phyloP scores from a whole-genome alignment of 2,888 invertebrate species.

The Orthonevra nobilis region DNA sequence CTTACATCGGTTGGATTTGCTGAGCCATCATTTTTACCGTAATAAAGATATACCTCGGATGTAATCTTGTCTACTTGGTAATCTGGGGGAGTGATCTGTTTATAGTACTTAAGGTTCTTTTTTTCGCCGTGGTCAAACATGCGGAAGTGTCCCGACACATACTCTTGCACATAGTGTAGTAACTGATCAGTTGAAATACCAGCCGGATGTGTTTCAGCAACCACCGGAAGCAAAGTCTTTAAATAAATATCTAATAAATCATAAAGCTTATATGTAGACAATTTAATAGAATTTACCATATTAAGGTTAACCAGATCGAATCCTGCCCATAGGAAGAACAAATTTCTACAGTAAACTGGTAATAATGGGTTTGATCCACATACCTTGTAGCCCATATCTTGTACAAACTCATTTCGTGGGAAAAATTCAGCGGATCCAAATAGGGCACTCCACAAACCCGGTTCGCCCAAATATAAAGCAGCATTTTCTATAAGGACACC shows the following conservation, averaged over 20 bases:
- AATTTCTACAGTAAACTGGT: constrained; percentile 72
- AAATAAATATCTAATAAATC: neutral
- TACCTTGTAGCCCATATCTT: constrained; percentile 72
- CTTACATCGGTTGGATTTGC: constrained; percentile 72
- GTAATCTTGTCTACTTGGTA: constrained; percentile 74
- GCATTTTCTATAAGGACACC: constrained; percentile 79
- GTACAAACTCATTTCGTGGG: constrained; percentile 73
- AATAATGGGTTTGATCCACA: constrained; percentile 73
- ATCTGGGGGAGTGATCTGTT: constrained; percentile 72
- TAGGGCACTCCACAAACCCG: constrained; percentile 71
- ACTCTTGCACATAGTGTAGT: constrained; percentile 75
- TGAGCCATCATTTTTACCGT: constrained; percentile 73
- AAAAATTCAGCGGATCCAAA: constrained; percentile 82
- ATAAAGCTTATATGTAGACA: too few relatives aligned
- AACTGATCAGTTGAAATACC: constrained; percentile 76
- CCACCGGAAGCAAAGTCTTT: constrained; percentile 73
- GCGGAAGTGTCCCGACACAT: constrained; percentile 73
- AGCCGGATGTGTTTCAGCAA: constrained; percentile 76
- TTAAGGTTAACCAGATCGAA: constrained; percentile 73
- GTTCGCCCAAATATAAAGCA: constrained; percentile 75
- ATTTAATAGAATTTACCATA: constrained; percentile 69
- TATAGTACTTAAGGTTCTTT: constrained; percentile 72
- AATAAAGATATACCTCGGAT: constrained; percentile 73
- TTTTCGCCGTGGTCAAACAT: constrained; percentile 73
- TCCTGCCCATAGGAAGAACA: constrained; percentile 74